phyloP scores from a whole-genome alignment of 64 coral and sea anemone species.

The Pocillopora verrucosa region DNA sequence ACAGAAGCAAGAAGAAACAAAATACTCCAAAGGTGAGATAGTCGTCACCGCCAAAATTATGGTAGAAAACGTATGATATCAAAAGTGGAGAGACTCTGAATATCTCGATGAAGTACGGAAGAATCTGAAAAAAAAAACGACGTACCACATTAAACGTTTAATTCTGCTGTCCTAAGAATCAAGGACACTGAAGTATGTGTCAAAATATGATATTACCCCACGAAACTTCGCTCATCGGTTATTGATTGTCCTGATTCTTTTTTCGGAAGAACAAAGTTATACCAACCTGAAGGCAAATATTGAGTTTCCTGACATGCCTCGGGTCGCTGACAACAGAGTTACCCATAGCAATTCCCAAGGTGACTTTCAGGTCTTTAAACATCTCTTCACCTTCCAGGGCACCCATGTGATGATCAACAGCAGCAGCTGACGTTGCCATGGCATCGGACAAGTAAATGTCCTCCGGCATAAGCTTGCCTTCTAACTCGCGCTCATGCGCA shows the following conservation, averaged over 20 bases:
- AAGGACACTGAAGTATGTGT: neutral
- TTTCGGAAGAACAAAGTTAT: neutral
- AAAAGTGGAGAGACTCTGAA: neutral
- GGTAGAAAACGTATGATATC: neutral
- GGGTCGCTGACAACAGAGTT: constrained; percentile 3
- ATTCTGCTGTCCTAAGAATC: neutral
- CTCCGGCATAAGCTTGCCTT: constrained; percentile 5
- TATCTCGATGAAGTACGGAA: neutral
- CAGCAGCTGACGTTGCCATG: constrained; percentile 39
- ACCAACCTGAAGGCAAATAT: constrained; percentile 18
- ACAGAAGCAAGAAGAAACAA: constrained; percentile 12
- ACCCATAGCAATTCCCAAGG: neutral
- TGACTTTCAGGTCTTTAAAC: neutral
- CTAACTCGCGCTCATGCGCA: neutral
- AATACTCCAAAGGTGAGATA: constrained; percentile 37
- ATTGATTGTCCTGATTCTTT: neutral
- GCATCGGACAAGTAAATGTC: constrained; percentile 18
- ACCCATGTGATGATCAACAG: constrained; percentile 9
- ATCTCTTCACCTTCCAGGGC: neutral
- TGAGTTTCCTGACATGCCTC: neutral
- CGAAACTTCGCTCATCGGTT: no score
- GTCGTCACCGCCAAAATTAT: neutral
- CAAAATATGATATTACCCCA: neutral
- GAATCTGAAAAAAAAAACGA: constrained; percentile 3
- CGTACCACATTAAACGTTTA: neutral